These are phyloP conservation scores for Boloria euphrosyne DNA, from an alignment of 2,888 invertebrate species.

Conservation along the genomic window DNA sequence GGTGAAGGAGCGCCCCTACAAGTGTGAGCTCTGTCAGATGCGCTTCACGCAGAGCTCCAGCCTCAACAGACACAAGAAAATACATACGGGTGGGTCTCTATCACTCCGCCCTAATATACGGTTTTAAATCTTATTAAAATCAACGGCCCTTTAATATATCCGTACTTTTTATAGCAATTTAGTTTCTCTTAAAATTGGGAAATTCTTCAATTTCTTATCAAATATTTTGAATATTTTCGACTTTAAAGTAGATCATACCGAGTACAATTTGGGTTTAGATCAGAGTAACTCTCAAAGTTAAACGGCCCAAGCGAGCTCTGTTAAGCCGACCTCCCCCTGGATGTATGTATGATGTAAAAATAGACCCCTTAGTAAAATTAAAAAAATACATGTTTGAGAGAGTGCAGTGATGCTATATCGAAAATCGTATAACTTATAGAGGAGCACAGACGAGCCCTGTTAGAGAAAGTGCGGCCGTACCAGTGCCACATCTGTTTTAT, in stretches of 20 bases:
- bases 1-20: conserved; percentile 84
- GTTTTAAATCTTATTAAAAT: conserved; percentile 8
- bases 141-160: conserved; percentile 11
- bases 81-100: conserved; percentile 84
- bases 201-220: too few relatives aligned
- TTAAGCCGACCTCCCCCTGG: conserved; percentile 77
- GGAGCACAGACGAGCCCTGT: conserved; percentile 84
- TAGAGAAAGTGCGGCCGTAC: conserved; percentile 85
- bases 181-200: background rate
- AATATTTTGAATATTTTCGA: too few relatives aligned
- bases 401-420: conserved; percentile 76
- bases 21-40: conserved; percentile 86
- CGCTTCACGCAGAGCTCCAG: conserved; percentile 88
- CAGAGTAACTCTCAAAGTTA: background rate
- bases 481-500: conserved; percentile 88
- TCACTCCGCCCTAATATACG: conserved; percentile 26
- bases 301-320: conserved; percentile 23
- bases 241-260: too few relatives aligned
- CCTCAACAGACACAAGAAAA: conserved; percentile 87
- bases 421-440: conserved; percentile 81
- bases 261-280: background rate
- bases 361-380: conserved; percentile 59
- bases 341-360: conserved; percentile 67
- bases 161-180: background rate
- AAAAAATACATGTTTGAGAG: conserved; percentile 59